These are phyloP conservation scores for Seriola quinqueradiata DNA, from an alignment of 2,113 vertebrate species.

Conservation along the genomic window DNA sequence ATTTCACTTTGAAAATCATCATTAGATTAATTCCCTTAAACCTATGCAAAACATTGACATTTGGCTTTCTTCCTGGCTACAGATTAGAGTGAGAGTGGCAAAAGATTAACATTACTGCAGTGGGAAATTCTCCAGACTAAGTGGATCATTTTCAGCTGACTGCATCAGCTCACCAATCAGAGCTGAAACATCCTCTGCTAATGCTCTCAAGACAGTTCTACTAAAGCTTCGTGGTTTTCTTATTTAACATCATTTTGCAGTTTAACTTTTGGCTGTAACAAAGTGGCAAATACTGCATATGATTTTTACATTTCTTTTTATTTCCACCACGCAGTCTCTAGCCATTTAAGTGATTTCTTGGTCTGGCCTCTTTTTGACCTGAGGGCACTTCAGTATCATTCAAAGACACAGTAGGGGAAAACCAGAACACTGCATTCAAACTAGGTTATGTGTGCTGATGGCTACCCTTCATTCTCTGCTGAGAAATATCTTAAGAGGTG, in stretches of 20 bases:
- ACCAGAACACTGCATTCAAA: slow-evolving; percentile 64
- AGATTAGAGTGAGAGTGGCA: slow-evolving; percentile 61
- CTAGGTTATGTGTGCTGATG: slow-evolving; percentile 62
- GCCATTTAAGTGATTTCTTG: slow-evolving; percentile 10
- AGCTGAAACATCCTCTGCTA: slow-evolving; percentile 30
- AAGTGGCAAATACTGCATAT: background rate
- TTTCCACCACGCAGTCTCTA: slow-evolving; percentile 9
- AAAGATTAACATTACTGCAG: slow-evolving; percentile 70
- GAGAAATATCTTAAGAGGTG: slow-evolving; percentile 41
- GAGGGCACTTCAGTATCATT: slow-evolving; percentile 56
- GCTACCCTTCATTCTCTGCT: slow-evolving; percentile 38
- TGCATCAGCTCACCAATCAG: slow-evolving; percentile 48
- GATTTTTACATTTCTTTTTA: background rate
- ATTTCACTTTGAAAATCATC: background rate
- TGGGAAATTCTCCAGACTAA: slow-evolving; percentile 65
- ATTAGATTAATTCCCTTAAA: slow-evolving; percentile 21
- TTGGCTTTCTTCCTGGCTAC: slow-evolving; percentile 53
- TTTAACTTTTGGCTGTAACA: background rate
- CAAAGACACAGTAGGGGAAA: slow-evolving; percentile 58
- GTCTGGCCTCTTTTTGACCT: slow-evolving; percentile 45
- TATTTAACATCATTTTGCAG: background rate
- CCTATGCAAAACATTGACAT: slow-evolving; percentile 41
- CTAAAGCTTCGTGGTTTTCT: slow-evolving; percentile 6
- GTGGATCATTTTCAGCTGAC: slow-evolving; percentile 72
- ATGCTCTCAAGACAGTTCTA: slow-evolving; percentile 1